Conservation (phyloP, 2,888 invertebrate species). For the Tetragnatha montana region DNA sequence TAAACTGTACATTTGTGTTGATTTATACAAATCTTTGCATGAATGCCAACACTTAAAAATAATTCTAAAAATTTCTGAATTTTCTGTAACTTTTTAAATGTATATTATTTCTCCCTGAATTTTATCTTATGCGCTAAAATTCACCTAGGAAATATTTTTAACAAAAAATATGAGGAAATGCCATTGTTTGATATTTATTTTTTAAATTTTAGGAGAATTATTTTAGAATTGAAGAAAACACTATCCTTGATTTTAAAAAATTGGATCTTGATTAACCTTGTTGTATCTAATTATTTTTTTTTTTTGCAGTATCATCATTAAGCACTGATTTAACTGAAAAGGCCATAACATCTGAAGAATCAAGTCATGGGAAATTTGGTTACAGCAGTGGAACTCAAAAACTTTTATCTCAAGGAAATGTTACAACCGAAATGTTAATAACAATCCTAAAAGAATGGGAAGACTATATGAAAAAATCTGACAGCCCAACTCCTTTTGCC, state of each 20-base stretch:
- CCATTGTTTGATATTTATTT: too few relatives aligned
- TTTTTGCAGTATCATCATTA: not conserved
- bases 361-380: slow-evolving; percentile 53
- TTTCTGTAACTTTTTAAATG: too few relatives aligned
- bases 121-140: too few relatives aligned
- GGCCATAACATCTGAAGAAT: slow-evolving; percentile 5
- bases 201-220: too few relatives aligned
- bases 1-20: too few relatives aligned
- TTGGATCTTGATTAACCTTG: not conserved
- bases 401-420: slow-evolving; percentile 84
- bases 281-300: not conserved
- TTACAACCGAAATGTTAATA: slow-evolving; percentile 89
- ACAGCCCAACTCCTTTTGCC: not conserved
- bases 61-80: too few relatives aligned
- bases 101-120: too few relatives aligned
- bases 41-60: too few relatives aligned
- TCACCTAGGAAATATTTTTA: too few relatives aligned
- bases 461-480: slow-evolving; percentile 31
- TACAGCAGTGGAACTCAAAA: slow-evolving; percentile 83
- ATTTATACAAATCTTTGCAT: too few relatives aligned
- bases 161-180: too few relatives aligned
- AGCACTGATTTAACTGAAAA: not conserved
- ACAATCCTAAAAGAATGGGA: slow-evolving; percentile 88
- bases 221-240: not conserved
- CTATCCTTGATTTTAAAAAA: not conserved